phyloP scores from a whole-genome alignment of 2,113 vertebrate genomes.

The Panurus biarmicus region DNA sequence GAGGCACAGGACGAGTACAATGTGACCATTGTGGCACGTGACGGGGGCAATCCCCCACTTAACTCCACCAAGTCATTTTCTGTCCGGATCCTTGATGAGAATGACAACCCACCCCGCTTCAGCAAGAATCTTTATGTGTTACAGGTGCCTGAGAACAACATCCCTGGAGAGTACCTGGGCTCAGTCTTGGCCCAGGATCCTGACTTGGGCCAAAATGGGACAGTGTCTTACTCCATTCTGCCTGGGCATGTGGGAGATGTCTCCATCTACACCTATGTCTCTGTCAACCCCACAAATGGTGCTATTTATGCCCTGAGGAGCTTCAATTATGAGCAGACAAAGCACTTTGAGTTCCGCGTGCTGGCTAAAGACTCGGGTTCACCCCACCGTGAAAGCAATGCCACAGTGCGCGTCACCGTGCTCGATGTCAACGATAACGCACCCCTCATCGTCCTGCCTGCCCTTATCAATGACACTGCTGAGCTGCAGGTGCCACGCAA shows the following conservation, averaged over 20 bases:
- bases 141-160: conserved; percentile 97
- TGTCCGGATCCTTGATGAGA: conserved; percentile 92
- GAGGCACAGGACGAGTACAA: conserved; percentile 95
- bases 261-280: conserved; percentile 96
- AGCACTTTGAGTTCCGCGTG: conserved; percentile 96
- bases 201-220: conserved; percentile 94
- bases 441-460: conserved; percentile 88
- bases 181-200: conserved; percentile 94
- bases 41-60: conserved; percentile 88
- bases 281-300: conserved; percentile 95
- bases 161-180: conserved; percentile 94
- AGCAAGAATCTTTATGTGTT: conserved; percentile 93
- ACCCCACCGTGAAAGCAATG: conserved; percentile 92
- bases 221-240: conserved; percentile 92
- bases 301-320: conserved; percentile 96
- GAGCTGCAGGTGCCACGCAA: conserved; percentile 96
- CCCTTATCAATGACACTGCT: conserved; percentile 92
- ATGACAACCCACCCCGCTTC: conserved; percentile 94
- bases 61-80: conserved; percentile 97
- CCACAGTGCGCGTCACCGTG: conserved; percentile 89
- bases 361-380: conserved; percentile 93
- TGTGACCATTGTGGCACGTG: conserved; percentile 93
- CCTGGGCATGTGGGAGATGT: conserved; percentile 93
- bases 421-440: conserved; percentile 98
- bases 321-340: conserved; percentile 98